These are phyloP conservation scores for Heteractis magnifica DNA, from an alignment of 92 coral and sea anemone genomes.

Conservation along the genomic window DNA sequence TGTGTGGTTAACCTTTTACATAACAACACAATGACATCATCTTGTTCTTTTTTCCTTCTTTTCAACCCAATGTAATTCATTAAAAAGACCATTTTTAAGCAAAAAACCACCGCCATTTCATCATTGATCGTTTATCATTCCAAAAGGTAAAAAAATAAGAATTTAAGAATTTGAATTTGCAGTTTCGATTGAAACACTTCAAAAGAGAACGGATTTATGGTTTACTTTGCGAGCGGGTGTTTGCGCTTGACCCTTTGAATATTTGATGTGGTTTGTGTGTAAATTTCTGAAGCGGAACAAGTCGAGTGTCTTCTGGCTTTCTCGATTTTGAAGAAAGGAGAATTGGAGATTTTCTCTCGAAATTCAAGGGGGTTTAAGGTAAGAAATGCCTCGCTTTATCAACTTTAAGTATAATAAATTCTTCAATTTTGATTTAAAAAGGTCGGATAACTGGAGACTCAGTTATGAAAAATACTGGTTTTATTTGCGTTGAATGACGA, in stretches of 20 bases:
- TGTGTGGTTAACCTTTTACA: neutral
- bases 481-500: no score
- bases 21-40: constrained; percentile 1
- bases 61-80: neutral
- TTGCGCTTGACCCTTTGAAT: constrained; percentile 50
- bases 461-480: no score
- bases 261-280: constrained; percentile 48
- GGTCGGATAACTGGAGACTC: neutral
- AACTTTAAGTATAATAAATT: neutral
- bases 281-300: constrained; percentile 36
- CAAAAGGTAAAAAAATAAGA: neutral
- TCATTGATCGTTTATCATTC: neutral
- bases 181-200: neutral
- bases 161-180: neutral
- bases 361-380: constrained; percentile 26
- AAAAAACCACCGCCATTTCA: neutral
- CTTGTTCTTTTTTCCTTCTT: neutral
- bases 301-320: constrained; percentile 5
- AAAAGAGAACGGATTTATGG: neutral
- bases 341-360: constrained; percentile 30
- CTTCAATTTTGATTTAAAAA: neutral
- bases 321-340: neutral
- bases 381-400: neutral
- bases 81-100: neutral
- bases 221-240: constrained; percentile 13